Base-by-base conservation (phyloP, 2,113 vertebrate genomes). In the Dromaius novaehollandiae region DNA sequence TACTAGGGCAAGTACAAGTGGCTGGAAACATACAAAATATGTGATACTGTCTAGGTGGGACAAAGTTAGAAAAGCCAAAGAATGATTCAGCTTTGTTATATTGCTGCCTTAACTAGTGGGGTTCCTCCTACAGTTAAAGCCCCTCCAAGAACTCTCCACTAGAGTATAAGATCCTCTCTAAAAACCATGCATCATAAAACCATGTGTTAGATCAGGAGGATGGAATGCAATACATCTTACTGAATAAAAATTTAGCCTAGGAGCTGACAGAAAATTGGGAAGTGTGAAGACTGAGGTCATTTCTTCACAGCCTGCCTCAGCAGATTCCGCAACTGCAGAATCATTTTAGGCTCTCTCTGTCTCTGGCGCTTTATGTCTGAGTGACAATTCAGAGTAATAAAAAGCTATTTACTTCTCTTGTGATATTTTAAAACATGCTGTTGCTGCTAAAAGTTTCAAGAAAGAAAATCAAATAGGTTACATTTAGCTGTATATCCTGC, bases 391-490 rank as follows among this genome's bases (percentile, higher is more conserved):
- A 95, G 77, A 95, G 75, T 69, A 94, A 97, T 95, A 97, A 95
- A 95, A 94, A 65, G 36, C 5, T 28, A 74, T 88, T 85, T 53
- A 21, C 58, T 66, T 94, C 64, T 97, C 56, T 97, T 95, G 82
- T 95, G 73, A 94, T 97, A 96, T 89, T 96, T 86, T 95, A 86
- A 98, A 97, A 53, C 73, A 91, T 82, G 82, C 69, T 38, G 16
- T 34, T 76, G 53, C 50, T 60, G 68, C 51, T 88, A 78, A 78
- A 88, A 93, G 32, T 89, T 95, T 97, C 66, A 96, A 90, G 87
- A 92, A 78, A 94, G 77, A 96, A 96, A 97, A 96, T 78, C 42
- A 96, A 98, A 96, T 51, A 86, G 50, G 94, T 96, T 89, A 93
- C 51, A 86, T 10, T 91, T 51, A 56, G 55, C 16, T 58, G 56